Evolutionary conservation across 2,113 vertebrate species (phyloP).

Genomic region (Vidua macroura): DNA sequence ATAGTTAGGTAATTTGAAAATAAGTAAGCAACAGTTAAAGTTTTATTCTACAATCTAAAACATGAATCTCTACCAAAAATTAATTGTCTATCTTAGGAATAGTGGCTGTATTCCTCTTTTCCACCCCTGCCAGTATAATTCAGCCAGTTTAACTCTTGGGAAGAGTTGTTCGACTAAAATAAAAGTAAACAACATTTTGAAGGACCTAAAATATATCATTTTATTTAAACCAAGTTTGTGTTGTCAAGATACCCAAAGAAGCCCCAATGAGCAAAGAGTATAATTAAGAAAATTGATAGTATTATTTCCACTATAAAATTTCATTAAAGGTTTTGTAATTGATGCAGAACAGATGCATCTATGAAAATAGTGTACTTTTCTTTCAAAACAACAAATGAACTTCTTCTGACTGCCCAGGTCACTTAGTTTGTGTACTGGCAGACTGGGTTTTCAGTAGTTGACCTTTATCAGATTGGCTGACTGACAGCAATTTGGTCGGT

Average conservation of each 20-base stretch:
- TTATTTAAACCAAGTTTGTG: neutral
- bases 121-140: neutral
- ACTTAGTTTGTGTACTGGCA: constrained; percentile 27
- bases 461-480: constrained; percentile 78
- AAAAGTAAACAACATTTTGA: neutral
- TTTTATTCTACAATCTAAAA: neutral
- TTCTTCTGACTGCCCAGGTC: neutral
- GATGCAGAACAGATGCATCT: neutral
- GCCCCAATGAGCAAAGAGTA: neutral
- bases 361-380: neutral
- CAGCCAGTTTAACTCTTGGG: neutral
- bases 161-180: neutral
- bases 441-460: constrained; percentile 28
- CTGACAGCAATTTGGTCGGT: constrained; percentile 28
- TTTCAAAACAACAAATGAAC: neutral
- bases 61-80: neutral
- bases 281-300: neutral
- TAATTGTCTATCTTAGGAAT: neutral
- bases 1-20: neutral
- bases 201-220: neutral
- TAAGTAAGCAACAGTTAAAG: neutral
- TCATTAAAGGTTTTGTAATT: neutral
- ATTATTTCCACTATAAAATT: neutral
- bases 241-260: neutral
- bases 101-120: neutral